Evolutionary conservation across 92 coral and sea anemone species (phyloP).

Genomic region (Diadumene lineata): DNA sequence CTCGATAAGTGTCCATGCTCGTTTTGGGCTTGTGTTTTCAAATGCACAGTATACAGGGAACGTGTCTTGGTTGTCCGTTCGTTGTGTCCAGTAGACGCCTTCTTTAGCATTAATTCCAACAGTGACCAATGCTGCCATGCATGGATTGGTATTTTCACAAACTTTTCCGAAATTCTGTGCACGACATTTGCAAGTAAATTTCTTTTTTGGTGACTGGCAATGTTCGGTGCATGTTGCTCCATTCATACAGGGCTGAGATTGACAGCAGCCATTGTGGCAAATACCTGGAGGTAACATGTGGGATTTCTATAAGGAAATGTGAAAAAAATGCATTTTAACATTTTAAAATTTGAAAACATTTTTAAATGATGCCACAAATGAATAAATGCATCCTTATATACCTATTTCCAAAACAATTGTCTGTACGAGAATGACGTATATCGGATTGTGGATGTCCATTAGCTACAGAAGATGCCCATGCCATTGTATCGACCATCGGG

Average conservation of each 20-base stretch:
- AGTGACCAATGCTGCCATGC: conserved; percentile 12
- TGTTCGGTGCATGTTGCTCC: conserved; percentile 42
- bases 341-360: too few relatives aligned
- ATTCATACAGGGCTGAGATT: conserved; percentile 41
- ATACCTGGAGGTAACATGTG: conserved; percentile 24
- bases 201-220: conserved; percentile 25
- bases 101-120: background rate
- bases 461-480: too few relatives aligned
- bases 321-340: too few relatives aligned
- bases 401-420: too few relatives aligned
- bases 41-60: conserved; percentile 27
- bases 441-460: too few relatives aligned
- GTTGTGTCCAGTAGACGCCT: conserved; percentile 8
- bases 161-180: conserved; percentile 6
- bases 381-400: too few relatives aligned
- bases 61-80: background rate
- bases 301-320: background rate
- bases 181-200: conserved; percentile 37
- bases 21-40: background rate
- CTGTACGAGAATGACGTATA: too few relatives aligned
- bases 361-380: too few relatives aligned
- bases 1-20: conserved; percentile 32
- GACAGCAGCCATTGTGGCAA: conserved; percentile 30
- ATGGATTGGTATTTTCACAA: conserved; percentile 22
- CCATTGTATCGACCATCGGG: too few relatives aligned